A percentile compares a stretch with the other conserved stretches of the same genome.
Evolutionary conservation across 2,888 invertebrate genomes (phyloP).

Genomic region (Cantharis flavilabris): DNA sequence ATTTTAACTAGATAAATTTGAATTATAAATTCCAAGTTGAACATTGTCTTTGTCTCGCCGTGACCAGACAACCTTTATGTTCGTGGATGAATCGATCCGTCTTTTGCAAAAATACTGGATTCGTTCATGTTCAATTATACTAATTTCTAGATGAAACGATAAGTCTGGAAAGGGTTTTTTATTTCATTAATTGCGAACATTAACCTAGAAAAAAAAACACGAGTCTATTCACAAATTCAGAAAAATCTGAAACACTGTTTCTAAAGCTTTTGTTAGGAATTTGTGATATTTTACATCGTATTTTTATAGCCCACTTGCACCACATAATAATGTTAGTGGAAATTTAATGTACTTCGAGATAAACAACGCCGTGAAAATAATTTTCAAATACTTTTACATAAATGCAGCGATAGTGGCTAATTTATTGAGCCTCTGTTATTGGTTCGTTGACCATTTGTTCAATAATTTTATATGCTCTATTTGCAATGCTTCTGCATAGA

Average conservation of each 20-base stretch:
- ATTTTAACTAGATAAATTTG: too few relatives aligned
- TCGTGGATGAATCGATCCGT: background rate
- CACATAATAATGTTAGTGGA: background rate
- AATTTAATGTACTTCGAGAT: background rate
- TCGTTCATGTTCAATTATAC: background rate
- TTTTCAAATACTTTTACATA: background rate
- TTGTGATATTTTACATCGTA: background rate
- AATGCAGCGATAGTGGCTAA: background rate
- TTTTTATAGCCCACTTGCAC: background rate
- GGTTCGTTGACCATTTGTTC: background rate
- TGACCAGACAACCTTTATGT: background rate
- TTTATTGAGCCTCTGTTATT: background rate
- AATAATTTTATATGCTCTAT: background rate
- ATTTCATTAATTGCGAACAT: background rate
- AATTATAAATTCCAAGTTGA: too few relatives aligned
- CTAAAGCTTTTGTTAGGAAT: background rate
- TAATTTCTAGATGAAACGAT: background rate
- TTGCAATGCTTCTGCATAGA: background rate
- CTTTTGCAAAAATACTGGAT: background rate
- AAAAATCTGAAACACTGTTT: background rate
- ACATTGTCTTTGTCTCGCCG: background rate
- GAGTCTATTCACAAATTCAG: background rate
- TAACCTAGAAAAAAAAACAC: background rate
- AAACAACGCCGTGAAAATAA: background rate
- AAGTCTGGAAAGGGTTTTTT: background rate